Evolutionary conservation across 2,113 vertebrate genomes (phyloP).

Genomic region (Haemorhous mexicanus): DNA sequence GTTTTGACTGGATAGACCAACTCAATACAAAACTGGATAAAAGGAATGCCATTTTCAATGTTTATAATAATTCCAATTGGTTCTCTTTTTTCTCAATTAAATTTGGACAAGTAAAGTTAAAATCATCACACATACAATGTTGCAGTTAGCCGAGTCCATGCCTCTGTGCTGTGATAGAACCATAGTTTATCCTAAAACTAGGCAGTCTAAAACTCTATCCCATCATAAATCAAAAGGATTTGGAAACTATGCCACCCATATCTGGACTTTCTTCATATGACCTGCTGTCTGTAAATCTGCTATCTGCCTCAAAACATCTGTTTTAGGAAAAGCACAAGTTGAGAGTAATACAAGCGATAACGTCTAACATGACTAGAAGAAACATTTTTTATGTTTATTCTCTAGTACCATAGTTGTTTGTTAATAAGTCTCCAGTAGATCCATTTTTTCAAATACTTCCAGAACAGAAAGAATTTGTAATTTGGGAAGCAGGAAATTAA

Average conservation of each 20-base stretch:
- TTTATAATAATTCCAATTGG: background rate
- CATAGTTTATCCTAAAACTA: background rate
- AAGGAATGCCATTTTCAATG: background rate
- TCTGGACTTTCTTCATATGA: background rate
- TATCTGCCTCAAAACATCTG: background rate
- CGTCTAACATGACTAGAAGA: background rate
- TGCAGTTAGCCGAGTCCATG: background rate
- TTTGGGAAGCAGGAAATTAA: background rate
- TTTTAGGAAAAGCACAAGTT: background rate
- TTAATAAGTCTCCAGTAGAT: background rate
- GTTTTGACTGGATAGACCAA: background rate
- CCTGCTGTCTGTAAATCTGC: background rate
- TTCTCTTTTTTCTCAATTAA: background rate
- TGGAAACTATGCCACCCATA: background rate
- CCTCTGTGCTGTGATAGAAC: background rate
- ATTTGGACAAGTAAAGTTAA: background rate
- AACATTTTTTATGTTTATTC: background rate
- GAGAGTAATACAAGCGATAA: background rate
- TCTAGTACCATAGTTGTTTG: background rate
- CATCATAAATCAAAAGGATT: background rate
- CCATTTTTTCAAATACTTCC: background rate
- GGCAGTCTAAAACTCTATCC: background rate
- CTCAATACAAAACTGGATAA: background rate
- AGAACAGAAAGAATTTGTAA: background rate
- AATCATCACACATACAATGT: background rate